Percentiles rank a stretch among this genome's conserved stretches.
These are phyloP conservation scores for Halcyon senegalensis DNA, from an alignment of 2,113 vertebrate genomes.

Conservation along the genomic window DNA sequence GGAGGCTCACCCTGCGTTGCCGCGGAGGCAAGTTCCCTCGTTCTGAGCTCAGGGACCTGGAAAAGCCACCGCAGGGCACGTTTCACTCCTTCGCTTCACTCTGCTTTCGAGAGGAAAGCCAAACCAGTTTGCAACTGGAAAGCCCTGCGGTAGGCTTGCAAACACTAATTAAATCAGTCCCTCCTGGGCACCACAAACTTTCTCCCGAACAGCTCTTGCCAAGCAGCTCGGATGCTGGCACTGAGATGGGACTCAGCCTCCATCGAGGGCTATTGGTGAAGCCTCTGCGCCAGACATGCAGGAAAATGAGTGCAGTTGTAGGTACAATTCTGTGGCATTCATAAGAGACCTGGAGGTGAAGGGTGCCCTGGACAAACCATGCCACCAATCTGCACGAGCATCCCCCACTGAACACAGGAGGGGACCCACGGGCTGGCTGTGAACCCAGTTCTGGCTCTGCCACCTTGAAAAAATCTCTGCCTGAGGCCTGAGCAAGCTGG, in stretches of 20 bases:
- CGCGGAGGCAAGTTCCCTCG: accelerated
- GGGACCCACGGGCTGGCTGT: too few species aligned
- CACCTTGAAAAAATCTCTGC: background rate
- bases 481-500: background rate
- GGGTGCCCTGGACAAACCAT: background rate
- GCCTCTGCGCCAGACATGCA: accelerated
- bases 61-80: background rate
- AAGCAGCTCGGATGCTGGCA: background rate
- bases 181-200: background rate
- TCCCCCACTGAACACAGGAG: background rate
- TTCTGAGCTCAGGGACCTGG: accelerated
- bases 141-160: background rate
- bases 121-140: background rate
- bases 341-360: background rate
- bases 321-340: accelerated
- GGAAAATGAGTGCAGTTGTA: accelerated
- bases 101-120: background rate
- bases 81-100: background rate
- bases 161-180: background rate
- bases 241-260: background rate
- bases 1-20: background rate
- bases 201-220: background rate
- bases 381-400: background rate
- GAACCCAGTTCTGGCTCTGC: background rate
- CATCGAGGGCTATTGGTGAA: accelerated